Evolutionary conservation across 1,140 invertebrate genomes (phyloP).

Genomic region (Harlomillsia oculata): DNA sequence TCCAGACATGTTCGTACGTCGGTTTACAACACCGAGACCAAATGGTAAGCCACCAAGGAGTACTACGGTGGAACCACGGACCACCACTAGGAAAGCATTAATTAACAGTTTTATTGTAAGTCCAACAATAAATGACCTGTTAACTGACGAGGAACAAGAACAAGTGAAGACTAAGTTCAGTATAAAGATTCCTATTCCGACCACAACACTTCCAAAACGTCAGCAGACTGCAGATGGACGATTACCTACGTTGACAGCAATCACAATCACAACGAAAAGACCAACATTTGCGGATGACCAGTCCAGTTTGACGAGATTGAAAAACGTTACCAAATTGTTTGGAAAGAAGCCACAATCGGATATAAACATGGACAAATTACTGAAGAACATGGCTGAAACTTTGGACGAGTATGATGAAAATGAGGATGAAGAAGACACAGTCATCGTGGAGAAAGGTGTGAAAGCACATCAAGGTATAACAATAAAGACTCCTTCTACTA

Average conservation of each 20-base stretch:
- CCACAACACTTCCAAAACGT: no score
- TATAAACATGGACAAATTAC: no score
- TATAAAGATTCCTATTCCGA: no score
- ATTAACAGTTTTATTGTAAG: slow-evolving; percentile 5
- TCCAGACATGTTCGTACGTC: slow-evolving; percentile 21
- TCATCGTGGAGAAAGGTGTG: background rate
- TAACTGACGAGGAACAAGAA: slow-evolving; percentile 9
- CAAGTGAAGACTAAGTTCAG: slow-evolving; percentile 2
- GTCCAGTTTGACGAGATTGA: background rate
- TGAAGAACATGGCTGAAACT: no score
- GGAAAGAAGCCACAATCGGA: no score
- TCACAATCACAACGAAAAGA: slow-evolving; percentile 1
- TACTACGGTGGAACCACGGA: slow-evolving; percentile 1
- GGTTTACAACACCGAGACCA: slow-evolving; percentile 21
- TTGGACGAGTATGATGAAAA: background rate
- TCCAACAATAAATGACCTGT: slow-evolving; percentile 14
- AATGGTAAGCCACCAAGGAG: background rate
- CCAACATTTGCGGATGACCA: slow-evolving; percentile 5
- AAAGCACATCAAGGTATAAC: background rate
- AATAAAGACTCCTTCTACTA: background rate
- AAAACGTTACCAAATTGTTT: no score
- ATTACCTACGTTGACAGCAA: no score
- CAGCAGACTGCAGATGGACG: no score
- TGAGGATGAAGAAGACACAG: background rate
- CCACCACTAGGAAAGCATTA: slow-evolving; percentile 1